A percentile compares a stretch with the other conserved stretches of the same genome.
Conservation (phyloP, 2,113 vertebrate species). For the Cathartes aura region DNA sequence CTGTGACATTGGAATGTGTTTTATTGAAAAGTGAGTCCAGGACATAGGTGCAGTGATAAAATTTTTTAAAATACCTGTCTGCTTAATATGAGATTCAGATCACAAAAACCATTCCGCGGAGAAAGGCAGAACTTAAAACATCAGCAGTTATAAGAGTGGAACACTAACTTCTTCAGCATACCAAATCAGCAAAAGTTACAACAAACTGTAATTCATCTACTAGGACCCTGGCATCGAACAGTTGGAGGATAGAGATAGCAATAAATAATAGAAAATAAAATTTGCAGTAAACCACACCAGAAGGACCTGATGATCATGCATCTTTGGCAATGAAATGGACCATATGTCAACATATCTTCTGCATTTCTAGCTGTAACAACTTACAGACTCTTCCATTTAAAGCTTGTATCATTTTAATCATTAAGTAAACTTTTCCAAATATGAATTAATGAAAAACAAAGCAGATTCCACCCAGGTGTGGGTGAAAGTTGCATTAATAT, state of each 20-base stretch:
- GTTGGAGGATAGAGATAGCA: background rate
- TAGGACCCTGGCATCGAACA: background rate
- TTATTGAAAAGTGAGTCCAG: background rate
- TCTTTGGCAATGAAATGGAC: background rate
- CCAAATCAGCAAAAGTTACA: background rate
- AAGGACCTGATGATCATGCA: background rate
- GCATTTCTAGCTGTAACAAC: background rate
- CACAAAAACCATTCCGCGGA: background rate
- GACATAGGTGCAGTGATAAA: background rate
- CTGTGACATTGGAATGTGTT: background rate
- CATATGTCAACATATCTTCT: background rate
- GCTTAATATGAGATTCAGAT: background rate
- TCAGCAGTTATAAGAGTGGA: background rate
- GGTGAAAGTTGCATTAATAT: no score
- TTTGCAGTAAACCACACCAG: background rate
- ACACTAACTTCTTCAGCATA: background rate
- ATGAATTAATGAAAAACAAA: background rate
- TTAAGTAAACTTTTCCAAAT: background rate
- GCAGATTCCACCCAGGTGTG: background rate
- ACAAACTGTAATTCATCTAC: background rate
- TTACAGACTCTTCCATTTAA: background rate
- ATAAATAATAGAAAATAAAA: background rate
- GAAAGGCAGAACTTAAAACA: background rate
- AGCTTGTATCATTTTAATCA: background rate
- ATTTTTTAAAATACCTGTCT: background rate